Conservation (phyloP, 2,888 invertebrate species). For the Tanaodytes sp. region DNA sequence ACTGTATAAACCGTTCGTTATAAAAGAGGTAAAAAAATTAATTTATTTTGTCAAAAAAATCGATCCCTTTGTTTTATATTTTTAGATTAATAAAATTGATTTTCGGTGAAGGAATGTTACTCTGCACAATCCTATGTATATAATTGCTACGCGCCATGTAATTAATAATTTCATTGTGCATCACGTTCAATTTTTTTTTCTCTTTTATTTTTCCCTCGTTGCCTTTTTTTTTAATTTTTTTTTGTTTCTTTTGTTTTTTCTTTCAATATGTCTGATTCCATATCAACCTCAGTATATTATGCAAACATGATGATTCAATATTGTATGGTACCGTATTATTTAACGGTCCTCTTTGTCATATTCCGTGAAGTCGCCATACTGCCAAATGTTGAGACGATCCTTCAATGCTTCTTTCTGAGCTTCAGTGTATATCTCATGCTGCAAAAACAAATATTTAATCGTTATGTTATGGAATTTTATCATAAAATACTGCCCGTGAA, state of each 20-base stretch:
- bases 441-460: too few relatives aligned
- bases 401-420: constrained; percentile 91
- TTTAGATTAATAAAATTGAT: constrained; percentile 14
- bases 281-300: constrained; percentile 7
- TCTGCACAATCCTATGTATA: constrained; percentile 37
- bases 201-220: neutral
- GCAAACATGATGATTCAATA: neutral
- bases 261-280: constrained; percentile 26
- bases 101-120: constrained; percentile 48
- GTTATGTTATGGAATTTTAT: too few relatives aligned
- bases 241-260: constrained; percentile 5
- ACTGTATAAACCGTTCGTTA: too few relatives aligned
- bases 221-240: constrained; percentile 2
- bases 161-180: constrained; percentile 40
- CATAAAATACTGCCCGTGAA: too few relatives aligned
- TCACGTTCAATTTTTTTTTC: constrained; percentile 6
- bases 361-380: constrained; percentile 98
- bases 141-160: constrained; percentile 21
- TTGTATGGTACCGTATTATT: constrained; percentile 22
- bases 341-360: constrained; percentile 79
- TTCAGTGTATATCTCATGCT: constrained; percentile 85
- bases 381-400: constrained; percentile 93
- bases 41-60: constrained; percentile 40
- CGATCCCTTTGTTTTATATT: constrained; percentile 20
- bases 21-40: constrained; percentile 25